Evolutionary conservation across 2,113 vertebrate genomes (phyloP).

Genomic region (Callaeas wilsoni): DNA sequence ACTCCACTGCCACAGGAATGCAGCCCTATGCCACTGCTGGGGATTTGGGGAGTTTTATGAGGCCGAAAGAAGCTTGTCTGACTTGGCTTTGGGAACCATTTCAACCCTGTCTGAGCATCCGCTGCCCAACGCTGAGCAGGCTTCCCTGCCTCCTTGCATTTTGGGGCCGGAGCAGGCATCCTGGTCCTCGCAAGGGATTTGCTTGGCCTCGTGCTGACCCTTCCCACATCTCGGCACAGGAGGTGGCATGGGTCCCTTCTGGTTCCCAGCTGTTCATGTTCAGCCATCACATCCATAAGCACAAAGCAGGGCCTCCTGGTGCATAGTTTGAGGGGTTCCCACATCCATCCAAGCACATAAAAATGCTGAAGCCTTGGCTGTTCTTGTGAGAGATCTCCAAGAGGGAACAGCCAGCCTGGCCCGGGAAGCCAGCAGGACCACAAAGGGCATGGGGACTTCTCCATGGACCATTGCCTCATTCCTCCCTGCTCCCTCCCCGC

Average conservation of each 20-base stretch:
- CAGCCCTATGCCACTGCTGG: neutral
- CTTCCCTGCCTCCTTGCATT: neutral
- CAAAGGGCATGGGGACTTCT: neutral
- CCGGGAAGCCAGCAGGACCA: neutral
- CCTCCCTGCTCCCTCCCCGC: neutral
- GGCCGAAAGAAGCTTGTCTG: accelerated
- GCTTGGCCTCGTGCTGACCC: neutral
- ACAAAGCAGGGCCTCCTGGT: neutral
- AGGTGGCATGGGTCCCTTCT: neutral
- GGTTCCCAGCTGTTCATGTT: neutral
- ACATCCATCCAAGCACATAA: slow-evolving; percentile 11
- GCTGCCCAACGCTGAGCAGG: neutral
- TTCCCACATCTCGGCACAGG: neutral
- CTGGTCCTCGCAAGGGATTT: neutral
- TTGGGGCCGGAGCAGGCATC: accelerated
- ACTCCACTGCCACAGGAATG: accelerated
- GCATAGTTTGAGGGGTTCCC: slow-evolving; percentile 37
- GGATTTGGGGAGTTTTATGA: neutral
- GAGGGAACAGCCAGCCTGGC: neutral
- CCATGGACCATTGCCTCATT: neutral
- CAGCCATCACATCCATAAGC: neutral
- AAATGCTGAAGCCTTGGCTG: slow-evolving; percentile 8
- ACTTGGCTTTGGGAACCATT: neutral
- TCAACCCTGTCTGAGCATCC: neutral
- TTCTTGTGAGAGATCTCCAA: slow-evolving; percentile 5